phyloP scores from a whole-genome alignment of 2,113 vertebrate species.

The Percina caprodes region DNA sequence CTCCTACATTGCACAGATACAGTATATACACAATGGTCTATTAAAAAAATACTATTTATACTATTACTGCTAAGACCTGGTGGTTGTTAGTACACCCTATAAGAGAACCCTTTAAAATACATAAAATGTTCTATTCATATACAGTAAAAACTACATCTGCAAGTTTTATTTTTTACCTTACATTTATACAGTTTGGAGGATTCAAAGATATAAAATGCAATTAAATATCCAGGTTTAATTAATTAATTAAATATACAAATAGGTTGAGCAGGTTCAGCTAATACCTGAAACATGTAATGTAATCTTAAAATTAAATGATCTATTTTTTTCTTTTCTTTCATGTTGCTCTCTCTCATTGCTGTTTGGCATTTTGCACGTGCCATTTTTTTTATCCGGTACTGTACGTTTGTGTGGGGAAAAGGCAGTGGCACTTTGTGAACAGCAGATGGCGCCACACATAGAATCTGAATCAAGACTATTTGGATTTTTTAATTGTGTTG shows the following conservation, averaged over 20 bases:
- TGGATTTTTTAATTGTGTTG: constrained; percentile 11
- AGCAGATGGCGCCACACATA: constrained; percentile 67
- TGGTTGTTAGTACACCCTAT: constrained; percentile 74
- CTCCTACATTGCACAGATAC: constrained; percentile 82
- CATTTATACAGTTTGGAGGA: constrained; percentile 72
- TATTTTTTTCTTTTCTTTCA: constrained; percentile 34
- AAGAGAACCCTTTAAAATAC: constrained; percentile 82
- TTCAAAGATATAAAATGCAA: constrained; percentile 73
- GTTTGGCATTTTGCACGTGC: constrained; percentile 20
- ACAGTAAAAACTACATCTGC: constrained; percentile 73
- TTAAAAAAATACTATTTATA: constrained; percentile 80
- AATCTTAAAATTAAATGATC: neutral
- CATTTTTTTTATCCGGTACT: constrained; percentile 52
- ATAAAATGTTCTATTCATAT: constrained; percentile 78
- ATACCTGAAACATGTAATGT: neutral
- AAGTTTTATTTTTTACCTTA: constrained; percentile 70
- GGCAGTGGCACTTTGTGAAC: constrained; percentile 50
- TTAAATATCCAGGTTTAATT: constrained; percentile 10
- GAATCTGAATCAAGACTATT: constrained; percentile 5
- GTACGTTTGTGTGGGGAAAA: constrained; percentile 34
- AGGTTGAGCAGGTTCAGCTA: neutral
- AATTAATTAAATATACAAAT: constrained; percentile 12
- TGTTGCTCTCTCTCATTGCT: constrained; percentile 31
- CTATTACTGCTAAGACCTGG: constrained; percentile 73
- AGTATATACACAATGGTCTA: constrained; percentile 82